phyloP scores from a whole-genome alignment of 2,888 invertebrate genomes.

The Lampropteryx suffumata region DNA sequence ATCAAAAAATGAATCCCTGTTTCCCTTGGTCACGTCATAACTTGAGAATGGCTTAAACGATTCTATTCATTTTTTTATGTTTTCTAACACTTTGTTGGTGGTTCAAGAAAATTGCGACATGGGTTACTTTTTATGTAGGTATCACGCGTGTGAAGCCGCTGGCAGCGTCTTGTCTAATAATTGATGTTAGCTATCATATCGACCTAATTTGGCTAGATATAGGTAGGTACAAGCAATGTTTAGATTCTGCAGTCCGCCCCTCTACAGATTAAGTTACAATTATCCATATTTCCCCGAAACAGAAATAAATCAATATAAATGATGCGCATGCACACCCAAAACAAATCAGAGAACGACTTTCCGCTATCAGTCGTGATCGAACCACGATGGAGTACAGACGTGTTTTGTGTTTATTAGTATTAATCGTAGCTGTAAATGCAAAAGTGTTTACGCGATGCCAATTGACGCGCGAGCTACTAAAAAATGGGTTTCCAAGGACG shows the following conservation, averaged over 20 bases:
- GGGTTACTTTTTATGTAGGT: no score
- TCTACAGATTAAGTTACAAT: background rate
- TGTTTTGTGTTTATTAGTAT: constrained; percentile 48
- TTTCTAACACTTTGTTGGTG: no score
- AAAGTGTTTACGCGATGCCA: constrained; percentile 87
- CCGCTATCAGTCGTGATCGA: constrained; percentile 50
- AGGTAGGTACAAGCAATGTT: background rate
- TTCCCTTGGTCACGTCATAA: no score
- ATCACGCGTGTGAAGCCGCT: no score
- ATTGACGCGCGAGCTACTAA: constrained; percentile 85
- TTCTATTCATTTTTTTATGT: no score
- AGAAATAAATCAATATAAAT: constrained; percentile 45
- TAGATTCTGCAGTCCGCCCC: constrained; percentile 2
- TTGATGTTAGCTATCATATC: no score
- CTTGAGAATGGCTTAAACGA: no score
- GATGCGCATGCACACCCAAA: constrained; percentile 56
- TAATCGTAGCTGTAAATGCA: constrained; percentile 49
- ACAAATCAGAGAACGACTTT: constrained; percentile 31
- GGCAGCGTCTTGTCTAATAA: no score
- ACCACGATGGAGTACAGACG: constrained; percentile 59
- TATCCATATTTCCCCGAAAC: constrained; percentile 35
- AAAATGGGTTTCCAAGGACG: constrained; percentile 85
- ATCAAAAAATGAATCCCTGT: no score
- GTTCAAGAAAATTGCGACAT: no score
- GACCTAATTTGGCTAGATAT: background rate